phyloP scores from a whole-genome alignment of 2,888 invertebrate species.

The Hemithea aestivaria region DNA sequence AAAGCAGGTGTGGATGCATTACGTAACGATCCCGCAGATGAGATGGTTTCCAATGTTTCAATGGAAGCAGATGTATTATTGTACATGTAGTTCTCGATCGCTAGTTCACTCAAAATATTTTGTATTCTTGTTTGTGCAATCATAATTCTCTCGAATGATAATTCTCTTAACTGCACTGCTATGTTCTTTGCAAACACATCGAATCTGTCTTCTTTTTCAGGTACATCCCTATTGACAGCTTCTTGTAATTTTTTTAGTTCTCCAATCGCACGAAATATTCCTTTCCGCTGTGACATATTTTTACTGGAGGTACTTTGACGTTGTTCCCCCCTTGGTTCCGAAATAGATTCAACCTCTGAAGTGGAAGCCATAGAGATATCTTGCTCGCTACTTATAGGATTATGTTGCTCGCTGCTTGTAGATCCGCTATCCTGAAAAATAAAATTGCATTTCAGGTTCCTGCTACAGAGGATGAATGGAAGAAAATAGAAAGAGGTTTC shows the following conservation, averaged over 20 bases:
- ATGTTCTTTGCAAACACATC: constrained; percentile 21
- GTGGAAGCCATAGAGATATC: constrained; percentile 16
- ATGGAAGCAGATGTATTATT: constrained; percentile 18
- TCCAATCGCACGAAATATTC: constrained; percentile 19
- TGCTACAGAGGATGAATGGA: constrained; percentile 10
- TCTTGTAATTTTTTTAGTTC: constrained; percentile 21
- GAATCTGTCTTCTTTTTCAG: constrained; percentile 23
- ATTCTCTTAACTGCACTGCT: constrained; percentile 20
- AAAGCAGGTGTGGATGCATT: constrained; percentile 11
- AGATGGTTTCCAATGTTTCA: constrained; percentile 16
- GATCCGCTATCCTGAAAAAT: constrained; percentile 13
- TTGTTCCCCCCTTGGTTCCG: constrained; percentile 18
- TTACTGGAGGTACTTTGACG: constrained; percentile 14
- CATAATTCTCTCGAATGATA: constrained; percentile 19
- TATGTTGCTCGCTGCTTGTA: constrained; percentile 18
- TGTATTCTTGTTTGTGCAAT: constrained; percentile 19
- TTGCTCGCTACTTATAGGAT: constrained; percentile 17
- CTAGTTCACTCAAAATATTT: constrained; percentile 18
- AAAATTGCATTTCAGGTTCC: constrained; percentile 13
- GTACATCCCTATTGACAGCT: constrained; percentile 21
- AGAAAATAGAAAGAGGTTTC: constrained; percentile 7
- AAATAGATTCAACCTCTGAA: constrained; percentile 18
- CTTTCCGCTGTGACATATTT: constrained; percentile 19
- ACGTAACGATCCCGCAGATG: constrained; percentile 10
- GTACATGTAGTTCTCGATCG: constrained; percentile 10